phyloP scores from a whole-genome alignment of 2,113 vertebrate genomes.

The Acanthisitta chloris region DNA sequence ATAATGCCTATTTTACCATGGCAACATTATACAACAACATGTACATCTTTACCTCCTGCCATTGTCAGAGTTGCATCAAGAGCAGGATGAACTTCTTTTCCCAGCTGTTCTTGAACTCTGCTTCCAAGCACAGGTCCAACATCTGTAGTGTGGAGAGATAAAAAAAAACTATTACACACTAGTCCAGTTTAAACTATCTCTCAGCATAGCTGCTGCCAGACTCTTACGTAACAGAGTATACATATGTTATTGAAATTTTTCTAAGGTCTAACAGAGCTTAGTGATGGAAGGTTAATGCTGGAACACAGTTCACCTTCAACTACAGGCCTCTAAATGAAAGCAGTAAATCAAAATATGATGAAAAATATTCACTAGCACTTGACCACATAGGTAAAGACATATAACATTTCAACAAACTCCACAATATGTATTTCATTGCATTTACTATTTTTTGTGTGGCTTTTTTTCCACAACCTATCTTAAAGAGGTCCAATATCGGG shows the following conservation, averaged over 20 bases:
- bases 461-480: background rate
- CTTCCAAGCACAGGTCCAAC: constrained; percentile 83
- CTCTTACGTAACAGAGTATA: background rate
- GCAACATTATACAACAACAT: background rate
- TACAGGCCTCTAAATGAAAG: background rate
- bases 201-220: background rate
- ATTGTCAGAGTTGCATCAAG: constrained; percentile 80
- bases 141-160: constrained; percentile 68
- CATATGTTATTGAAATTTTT: background rate
- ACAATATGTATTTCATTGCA: background rate
- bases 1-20: background rate
- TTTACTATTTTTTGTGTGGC: background rate
- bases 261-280: background rate
- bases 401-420: background rate
- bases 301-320: background rate
- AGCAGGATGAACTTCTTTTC: constrained; percentile 81
- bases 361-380: background rate
- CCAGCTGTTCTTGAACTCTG: constrained; percentile 80
- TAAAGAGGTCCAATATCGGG: background rate
- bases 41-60: constrained; percentile 80
- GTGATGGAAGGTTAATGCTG: background rate
- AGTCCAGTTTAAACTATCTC: background rate
- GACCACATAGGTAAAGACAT: background rate
- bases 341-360: background rate
- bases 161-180: background rate